Evolutionary conservation across 2,113 vertebrate species (phyloP), one percentile per base, ranked within the genome.

Genomic region (Tachuris rubrigastra): DNA sequence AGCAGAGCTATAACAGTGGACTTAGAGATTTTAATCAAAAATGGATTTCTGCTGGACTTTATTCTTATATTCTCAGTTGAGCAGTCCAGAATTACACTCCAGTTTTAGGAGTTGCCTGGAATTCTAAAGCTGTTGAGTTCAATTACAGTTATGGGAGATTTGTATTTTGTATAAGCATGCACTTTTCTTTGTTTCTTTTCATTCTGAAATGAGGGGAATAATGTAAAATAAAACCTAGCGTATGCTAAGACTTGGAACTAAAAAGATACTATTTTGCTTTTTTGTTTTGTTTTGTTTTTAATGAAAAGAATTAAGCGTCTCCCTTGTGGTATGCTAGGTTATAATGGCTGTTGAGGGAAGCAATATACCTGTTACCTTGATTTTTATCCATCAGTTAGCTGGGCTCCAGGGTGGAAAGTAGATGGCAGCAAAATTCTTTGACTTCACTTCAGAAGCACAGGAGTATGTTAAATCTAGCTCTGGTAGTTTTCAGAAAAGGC

Each of bases 371-470:
- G 5, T 69, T 82, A 9, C 10, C 4, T 73, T 62, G 30, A 10
- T 31, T 41, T 50, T 71, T 69, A 14, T 60, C 17, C 6, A 4
- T 46, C 66, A 12, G 16, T 67, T 58, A 35, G 55, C 39, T 67
- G 35, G 18, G 23, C 3, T 72, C 20, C 8, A 23, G 21, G 22
- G 12, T 83, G 63, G 49, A 62, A 85, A 79, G 59, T 69, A 96
- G 95, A 46, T 95, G 96, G 90, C 92, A 95, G 94, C 84, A 92
- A 71, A 94, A 37, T 15, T 74, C 77, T 77, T 46, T 15, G 22
- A 31, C 3, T 75, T 55, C 2, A 21, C 23, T 89, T 87, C 5
- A 27, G 7, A 87, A 69, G 53, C 7, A 6, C 13, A 52, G 42
- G 15, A 16, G 9, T 23, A 14, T 63, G 16, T 55, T 50, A 47